These are phyloP conservation scores for Pygocentrus nattereri DNA, from an alignment of 2,797 vertebrate genomes.

Conservation along the genomic window DNA sequence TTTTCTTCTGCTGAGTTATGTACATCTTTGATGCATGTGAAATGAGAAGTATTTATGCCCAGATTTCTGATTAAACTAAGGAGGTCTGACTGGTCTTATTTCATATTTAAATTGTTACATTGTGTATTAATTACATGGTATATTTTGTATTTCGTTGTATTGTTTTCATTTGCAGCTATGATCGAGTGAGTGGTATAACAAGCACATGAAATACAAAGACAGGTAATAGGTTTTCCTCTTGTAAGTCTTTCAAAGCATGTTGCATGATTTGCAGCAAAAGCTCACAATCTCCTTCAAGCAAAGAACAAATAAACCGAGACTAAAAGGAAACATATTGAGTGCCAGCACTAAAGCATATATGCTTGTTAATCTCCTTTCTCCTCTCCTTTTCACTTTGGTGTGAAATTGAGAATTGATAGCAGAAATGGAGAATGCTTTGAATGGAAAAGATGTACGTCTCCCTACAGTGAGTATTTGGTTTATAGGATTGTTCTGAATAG, in stretches of 20 bases:
- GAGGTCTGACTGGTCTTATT: neutral
- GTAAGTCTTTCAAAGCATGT: constrained; percentile 1
- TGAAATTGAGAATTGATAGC: constrained; percentile 44
- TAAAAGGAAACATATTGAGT: constrained; percentile 18
- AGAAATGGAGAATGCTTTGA: constrained; percentile 6
- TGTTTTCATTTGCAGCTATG: neutral
- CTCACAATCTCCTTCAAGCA: constrained; percentile 1
- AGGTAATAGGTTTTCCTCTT: constrained; percentile 4
- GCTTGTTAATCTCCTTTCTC: constrained; percentile 23
- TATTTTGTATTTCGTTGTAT: neutral
- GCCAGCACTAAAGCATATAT: neutral
- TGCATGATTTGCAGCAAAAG: constrained; percentile 6
- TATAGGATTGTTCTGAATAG: constrained; percentile 70
- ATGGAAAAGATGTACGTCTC: constrained; percentile 34
- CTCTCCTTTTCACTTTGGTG: constrained; percentile 26
- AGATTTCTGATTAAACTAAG: neutral
- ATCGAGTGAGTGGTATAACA: neutral
- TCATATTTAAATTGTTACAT: neutral
- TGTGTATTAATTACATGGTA: neutral
- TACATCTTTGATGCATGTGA: neutral
- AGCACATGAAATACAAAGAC: neutral
- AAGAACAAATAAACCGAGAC: constrained; percentile 18
- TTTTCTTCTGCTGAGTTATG: neutral
- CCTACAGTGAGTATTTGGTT: constrained; percentile 62
- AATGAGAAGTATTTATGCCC: neutral